Conservation (phyloP, 2,113 vertebrate genomes). For the Potamarius usumacintae region DNA sequence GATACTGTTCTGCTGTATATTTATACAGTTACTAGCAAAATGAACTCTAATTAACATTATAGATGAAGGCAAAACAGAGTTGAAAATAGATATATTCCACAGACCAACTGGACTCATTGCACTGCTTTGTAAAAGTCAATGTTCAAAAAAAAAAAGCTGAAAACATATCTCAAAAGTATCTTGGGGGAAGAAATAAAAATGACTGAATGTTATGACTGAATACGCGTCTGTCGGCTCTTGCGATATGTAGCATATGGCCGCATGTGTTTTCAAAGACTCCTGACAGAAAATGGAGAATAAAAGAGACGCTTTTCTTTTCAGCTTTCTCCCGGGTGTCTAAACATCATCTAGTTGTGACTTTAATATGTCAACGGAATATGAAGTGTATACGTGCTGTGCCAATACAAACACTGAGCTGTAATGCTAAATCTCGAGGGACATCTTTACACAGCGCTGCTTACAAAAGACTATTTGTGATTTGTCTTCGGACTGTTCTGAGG, state of each 20-base stretch:
- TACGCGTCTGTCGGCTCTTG: conserved; percentile 26
- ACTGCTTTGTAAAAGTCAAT: conserved; percentile 23
- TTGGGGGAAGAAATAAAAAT: conserved; percentile 6
- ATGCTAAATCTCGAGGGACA: conserved; percentile 70
- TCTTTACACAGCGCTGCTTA: conserved; percentile 67
- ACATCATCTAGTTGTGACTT: conserved; percentile 68
- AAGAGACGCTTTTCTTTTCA: conserved; percentile 57
- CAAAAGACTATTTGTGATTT: conserved; percentile 64
- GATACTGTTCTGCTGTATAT: conserved; percentile 34
- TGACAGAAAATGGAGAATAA: conserved; percentile 64
- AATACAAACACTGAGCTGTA: conserved; percentile 71
- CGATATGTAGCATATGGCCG: conserved; percentile 39
- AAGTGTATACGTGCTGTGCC: conserved; percentile 65
- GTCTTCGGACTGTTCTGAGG: conserved; percentile 55
- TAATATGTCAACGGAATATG: conserved; percentile 71
- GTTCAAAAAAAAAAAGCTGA: background rate
- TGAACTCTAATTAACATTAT: conserved; percentile 39
- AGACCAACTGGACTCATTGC: conserved; percentile 15
- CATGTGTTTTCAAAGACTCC: conserved; percentile 57
- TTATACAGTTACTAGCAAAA: conserved; percentile 45
- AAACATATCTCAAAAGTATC: conserved; percentile 1
- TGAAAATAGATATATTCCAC: conserved; percentile 28
- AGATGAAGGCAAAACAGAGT: conserved; percentile 28
- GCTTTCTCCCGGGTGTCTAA: conserved; percentile 70
- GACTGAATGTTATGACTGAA: conserved; percentile 33